Percentiles rank a stretch among this genome's conserved stretches.
phyloP scores from a whole-genome alignment of 1,140 invertebrate genomes.

The Zelostemma sp. region DNA sequence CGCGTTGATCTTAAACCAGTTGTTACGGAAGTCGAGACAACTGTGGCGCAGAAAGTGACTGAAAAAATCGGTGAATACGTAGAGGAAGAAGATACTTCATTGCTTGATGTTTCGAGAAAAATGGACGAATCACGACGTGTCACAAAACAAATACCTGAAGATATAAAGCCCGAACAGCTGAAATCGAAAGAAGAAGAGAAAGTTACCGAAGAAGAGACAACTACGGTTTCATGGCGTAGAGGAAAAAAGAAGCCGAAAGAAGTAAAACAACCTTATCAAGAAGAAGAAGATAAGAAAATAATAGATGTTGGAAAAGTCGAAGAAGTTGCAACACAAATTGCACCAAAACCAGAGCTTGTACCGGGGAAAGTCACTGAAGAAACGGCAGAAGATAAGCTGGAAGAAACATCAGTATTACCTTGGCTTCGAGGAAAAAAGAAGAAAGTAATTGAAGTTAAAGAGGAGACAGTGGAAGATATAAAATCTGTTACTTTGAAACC shows the following conservation, averaged over 20 bases:
- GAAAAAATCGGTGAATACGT: conserved; percentile 34
- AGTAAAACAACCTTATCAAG: conserved; percentile 10
- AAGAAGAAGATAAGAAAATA: not conserved
- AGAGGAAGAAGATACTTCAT: conserved; percentile 23
- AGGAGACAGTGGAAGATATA: conserved; percentile 49
- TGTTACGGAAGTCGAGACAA: not conserved
- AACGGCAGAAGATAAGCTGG: conserved; percentile 43
- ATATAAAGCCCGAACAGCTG: too few relatives aligned
- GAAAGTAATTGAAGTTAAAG: conserved; percentile 39
- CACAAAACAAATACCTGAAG: too few relatives aligned
- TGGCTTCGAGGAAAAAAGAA: conserved; percentile 31
- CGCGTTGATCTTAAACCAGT: not conserved
- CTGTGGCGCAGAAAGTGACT: conserved; percentile 21
- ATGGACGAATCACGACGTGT: conserved; percentile 12
- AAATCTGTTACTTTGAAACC: not conserved
- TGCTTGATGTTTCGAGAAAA: too few relatives aligned
- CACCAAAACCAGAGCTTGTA: conserved; percentile 25
- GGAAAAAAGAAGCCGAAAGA: conserved; percentile 31
- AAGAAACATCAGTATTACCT: too few relatives aligned
- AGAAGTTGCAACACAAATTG: not conserved
- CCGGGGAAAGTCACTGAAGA: conserved; percentile 61
- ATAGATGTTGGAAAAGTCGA: too few relatives aligned
- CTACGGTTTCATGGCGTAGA: conserved; percentile 26
- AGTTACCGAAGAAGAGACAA: conserved; percentile 31
- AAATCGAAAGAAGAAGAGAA: conserved; percentile 28